phyloP scores from a whole-genome alignment of 2,113 vertebrate species.

The Apodemus sylvaticus region DNA sequence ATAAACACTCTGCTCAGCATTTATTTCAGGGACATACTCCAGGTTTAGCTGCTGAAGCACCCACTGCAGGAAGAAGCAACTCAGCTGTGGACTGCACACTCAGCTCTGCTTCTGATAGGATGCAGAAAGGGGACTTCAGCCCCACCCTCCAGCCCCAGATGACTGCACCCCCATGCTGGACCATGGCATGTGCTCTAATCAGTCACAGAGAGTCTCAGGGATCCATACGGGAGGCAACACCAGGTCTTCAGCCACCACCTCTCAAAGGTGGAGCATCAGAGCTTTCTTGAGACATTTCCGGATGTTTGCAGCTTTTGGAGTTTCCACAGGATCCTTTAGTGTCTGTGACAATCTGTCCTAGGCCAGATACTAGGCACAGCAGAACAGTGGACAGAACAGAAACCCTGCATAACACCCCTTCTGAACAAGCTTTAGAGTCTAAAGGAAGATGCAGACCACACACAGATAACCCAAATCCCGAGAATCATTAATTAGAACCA shows the following conservation, averaged over 20 bases:
- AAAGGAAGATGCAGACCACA: neutral
- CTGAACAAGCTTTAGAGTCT: neutral
- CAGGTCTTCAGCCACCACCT: neutral
- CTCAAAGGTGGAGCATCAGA: neutral
- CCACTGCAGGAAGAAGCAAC: neutral
- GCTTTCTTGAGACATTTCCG: neutral
- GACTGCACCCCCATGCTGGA: neutral
- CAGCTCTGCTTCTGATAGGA: neutral
- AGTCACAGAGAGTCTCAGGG: neutral
- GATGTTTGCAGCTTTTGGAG: neutral
- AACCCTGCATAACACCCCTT: neutral
- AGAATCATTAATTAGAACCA: neutral
- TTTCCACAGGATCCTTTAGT: neutral
- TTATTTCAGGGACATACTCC: constrained; percentile 51
- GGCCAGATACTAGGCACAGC: neutral
- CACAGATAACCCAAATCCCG: neutral
- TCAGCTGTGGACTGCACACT: neutral
- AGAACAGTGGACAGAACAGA: neutral
- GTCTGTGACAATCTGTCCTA: neutral
- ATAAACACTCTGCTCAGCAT: constrained; percentile 64
- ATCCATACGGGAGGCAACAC: neutral
- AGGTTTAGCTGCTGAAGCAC: neutral
- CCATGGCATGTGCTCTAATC: too few relatives aligned
- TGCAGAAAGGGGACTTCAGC: neutral
- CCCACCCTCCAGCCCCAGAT: neutral